Percentiles rank a stretch among this genome's conserved stretches.
phyloP scores from a whole-genome alignment of 2,797 vertebrate genomes.

The Lepus oiostolus region DNA sequence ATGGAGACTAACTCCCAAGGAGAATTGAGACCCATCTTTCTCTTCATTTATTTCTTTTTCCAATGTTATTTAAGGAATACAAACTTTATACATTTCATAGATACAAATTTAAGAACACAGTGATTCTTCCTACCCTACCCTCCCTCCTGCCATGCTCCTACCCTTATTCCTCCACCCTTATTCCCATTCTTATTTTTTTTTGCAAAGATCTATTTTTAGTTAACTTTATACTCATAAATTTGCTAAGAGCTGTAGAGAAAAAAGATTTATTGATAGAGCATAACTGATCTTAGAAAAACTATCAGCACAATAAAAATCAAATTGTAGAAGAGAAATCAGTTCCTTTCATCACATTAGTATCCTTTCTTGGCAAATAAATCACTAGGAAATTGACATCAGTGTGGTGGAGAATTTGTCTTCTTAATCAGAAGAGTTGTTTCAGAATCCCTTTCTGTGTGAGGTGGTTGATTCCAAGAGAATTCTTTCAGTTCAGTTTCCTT shows the following conservation, averaged over 20 bases:
- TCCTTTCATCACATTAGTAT: slow-evolving; percentile 10
- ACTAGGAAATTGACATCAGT: not conserved
- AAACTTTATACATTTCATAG: no score
- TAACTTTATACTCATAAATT: no score
- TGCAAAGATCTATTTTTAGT: no score
- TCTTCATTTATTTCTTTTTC: slow-evolving; percentile 28
- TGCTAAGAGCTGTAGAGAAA: slow-evolving; percentile 30
- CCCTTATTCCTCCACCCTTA: no score
- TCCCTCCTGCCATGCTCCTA: no score
- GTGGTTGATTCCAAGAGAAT: not conserved
- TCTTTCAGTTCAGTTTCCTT: not conserved
- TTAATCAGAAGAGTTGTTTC: slow-evolving; percentile 37
- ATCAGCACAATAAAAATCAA: slow-evolving; percentile 36
- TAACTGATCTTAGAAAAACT: slow-evolving; percentile 37
- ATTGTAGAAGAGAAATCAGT: slow-evolving; percentile 11
- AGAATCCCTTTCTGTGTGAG: not conserved
- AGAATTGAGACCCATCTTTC: slow-evolving; percentile 28
- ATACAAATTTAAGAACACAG: no score
- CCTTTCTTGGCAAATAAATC: slow-evolving; percentile 53
- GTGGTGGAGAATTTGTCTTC: slow-evolving; percentile 32
- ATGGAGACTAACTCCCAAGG: slow-evolving; percentile 24
- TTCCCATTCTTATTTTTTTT: no score
- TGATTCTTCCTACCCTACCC: no score
- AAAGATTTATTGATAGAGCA: slow-evolving; percentile 26
- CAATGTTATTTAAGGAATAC: no score